Conservation (phyloP, 2,797 vertebrate genomes). For the Neoniphon sammara region DNA sequence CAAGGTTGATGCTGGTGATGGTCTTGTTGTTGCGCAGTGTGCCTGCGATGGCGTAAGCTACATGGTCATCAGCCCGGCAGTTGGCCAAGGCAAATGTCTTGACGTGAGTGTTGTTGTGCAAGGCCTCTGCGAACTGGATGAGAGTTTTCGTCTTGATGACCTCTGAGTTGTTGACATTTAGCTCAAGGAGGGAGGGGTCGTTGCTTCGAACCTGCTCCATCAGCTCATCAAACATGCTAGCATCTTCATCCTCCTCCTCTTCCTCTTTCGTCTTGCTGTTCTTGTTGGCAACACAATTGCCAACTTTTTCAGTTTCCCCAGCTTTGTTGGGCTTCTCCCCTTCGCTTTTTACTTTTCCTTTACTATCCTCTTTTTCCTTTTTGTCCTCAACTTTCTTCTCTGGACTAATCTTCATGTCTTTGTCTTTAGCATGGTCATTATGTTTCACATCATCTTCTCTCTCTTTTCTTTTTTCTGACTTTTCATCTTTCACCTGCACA, state of each 20-base stretch:
- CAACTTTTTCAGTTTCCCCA: slow-evolving; percentile 51
- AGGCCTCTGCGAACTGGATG: slow-evolving; percentile 91
- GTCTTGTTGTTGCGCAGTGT: slow-evolving; percentile 91
- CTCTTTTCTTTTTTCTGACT: slow-evolving; percentile 69
- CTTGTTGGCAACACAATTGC: slow-evolving; percentile 74
- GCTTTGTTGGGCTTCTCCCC: slow-evolving; percentile 19
- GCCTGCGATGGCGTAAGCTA: slow-evolving; percentile 92
- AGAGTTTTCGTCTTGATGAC: slow-evolving; percentile 94
- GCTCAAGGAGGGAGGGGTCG: slow-evolving; percentile 86
- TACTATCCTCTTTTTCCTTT: slow-evolving; percentile 56
- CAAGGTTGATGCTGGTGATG: slow-evolving; percentile 93
- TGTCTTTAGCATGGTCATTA: slow-evolving; percentile 60
- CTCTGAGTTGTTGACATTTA: slow-evolving; percentile 98
- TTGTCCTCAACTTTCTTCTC: slow-evolving; percentile 61
- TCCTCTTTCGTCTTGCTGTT: slow-evolving; percentile 74
- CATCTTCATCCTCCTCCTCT: slow-evolving; percentile 85
- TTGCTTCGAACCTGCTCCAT: slow-evolving; percentile 90
- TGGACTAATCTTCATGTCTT: slow-evolving; percentile 44
- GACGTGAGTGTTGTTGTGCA: slow-evolving; percentile 90
- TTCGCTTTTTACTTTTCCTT: slow-evolving; percentile 57
- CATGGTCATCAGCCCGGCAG: slow-evolving; percentile 94
- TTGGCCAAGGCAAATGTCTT: slow-evolving; percentile 93
- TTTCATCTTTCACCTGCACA: slow-evolving; percentile 56
- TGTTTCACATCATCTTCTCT: slow-evolving; percentile 71
- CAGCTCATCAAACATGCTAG: slow-evolving; percentile 94